phyloP scores from a whole-genome alignment of 2,888 invertebrate species.

The Capitulum mitella region DNA sequence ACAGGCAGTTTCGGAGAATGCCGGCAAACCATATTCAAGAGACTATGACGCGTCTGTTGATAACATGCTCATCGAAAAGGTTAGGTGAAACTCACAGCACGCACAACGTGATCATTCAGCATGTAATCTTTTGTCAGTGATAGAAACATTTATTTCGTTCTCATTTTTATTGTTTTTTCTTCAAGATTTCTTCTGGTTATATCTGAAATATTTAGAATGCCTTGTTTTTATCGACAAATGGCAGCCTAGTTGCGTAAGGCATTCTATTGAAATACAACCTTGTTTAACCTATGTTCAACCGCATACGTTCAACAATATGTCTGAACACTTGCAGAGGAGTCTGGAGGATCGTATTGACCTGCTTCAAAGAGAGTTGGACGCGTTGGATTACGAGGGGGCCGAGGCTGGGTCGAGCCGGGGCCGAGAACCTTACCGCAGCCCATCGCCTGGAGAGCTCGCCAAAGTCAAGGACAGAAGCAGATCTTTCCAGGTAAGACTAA shows the following conservation, averaged over 20 bases:
- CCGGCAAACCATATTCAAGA: neutral
- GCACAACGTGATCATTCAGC: neutral
- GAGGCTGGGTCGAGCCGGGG: neutral
- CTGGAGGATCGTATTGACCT: neutral
- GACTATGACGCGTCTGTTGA: neutral
- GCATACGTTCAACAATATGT: no score
- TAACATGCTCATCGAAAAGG: neutral
- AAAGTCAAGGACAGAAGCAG: neutral
- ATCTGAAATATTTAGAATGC: no score
- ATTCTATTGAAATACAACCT: no score
- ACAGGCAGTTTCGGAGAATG: neutral
- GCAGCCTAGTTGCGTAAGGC: no score
- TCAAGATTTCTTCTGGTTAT: neutral
- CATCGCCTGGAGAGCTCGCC: neutral
- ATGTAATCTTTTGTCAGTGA: neutral
- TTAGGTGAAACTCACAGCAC: neutral
- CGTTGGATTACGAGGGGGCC: neutral
- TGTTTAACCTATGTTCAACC: no score
- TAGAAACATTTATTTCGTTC: neutral
- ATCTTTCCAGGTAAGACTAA: neutral
- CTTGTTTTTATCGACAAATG: no score
- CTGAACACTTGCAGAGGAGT: neutral
- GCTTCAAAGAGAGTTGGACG: conserved; percentile 1
- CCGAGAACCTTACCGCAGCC: neutral
- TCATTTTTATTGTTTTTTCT: neutral